Base-by-base conservation (phyloP, 2,797 vertebrate species). In the Chelonia mydas region DNA sequence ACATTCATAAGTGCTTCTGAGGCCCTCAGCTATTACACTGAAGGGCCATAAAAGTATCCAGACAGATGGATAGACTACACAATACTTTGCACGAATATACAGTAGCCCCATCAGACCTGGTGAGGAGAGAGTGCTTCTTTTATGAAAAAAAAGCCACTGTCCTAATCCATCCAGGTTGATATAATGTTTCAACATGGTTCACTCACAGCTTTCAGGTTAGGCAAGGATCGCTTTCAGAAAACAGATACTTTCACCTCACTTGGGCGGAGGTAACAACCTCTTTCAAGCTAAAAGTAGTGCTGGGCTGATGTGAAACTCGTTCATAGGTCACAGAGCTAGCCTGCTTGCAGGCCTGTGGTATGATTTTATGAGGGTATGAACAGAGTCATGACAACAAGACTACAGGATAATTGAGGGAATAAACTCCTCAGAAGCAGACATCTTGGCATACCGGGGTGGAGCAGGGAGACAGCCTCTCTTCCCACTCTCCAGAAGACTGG, bases 21-120 rank as follows among this genome's bases (percentile, higher is more conserved):
- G 5, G 8, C 13, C 3, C 50, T 82, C 68, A 37, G 61, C 4
- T 1, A 13, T 1, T 1, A 0, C 1, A 0, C n/a, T 41, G 51
- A 17, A 61, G 27, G 16, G 89, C 15, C 0, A 0, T 16, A 65
- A 33, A 23, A 3, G 25, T 12, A 10, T 1, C 41, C 21, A 28
- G 41, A 33, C 33, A 82, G 53, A 15, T 3, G 50, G 17, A 4
- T 15, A 50, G 51, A 27, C 41, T 27, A 45, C 37, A 81, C 17
- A 74, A 25, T 3, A 23, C 37, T 47, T 54, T 3, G 28, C 19
- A 3, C 3, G 4, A 57, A 25, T 31, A n/a, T 45, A 5, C 47
- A 76, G 74, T 23, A 65, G 47, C 16, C 7, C 1, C 3, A 89
- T 21, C 74, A 68, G 37, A 87, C 2, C 5, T 9, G 54, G 1